Evolutionary conservation across 2,113 vertebrate genomes (phyloP).

Genomic region (Pardalotus punctatus): DNA sequence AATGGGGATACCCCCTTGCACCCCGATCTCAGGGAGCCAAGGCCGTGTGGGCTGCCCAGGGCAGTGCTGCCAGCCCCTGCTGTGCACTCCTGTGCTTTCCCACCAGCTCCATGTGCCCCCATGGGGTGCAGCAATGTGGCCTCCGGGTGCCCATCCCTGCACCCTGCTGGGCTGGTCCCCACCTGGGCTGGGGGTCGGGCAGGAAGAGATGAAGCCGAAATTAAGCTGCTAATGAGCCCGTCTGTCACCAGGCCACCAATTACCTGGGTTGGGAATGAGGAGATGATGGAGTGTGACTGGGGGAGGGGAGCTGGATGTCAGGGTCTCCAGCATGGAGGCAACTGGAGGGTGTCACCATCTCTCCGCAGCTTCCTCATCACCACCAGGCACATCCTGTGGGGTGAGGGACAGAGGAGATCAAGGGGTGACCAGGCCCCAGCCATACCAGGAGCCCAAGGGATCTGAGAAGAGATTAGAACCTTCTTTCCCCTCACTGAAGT

Average conservation of each 20-base stretch:
- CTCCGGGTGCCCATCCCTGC: not conserved
- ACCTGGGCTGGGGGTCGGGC: not conserved
- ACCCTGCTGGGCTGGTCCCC: not conserved
- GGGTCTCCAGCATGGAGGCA: not conserved
- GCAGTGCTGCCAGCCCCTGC: rapidly evolving
- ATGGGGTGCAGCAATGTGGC: not conserved
- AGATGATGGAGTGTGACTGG: slow-evolving; percentile 38
- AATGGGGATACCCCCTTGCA: rapidly evolving
- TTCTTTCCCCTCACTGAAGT: not conserved
- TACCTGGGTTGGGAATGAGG: slow-evolving; percentile 10
- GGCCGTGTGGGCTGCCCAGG: rapidly evolving
- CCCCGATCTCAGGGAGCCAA: rapidly evolving
- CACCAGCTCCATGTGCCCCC: rapidly evolving
- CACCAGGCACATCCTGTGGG: not conserved
- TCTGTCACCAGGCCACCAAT: slow-evolving; percentile 71
- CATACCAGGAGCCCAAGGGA: not conserved
- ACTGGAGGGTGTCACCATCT: not conserved
- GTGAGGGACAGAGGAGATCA: not conserved
- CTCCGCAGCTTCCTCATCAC: not conserved
- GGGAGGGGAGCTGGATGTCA: not conserved
- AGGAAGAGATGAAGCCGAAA: slow-evolving; percentile 44
- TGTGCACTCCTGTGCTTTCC: not conserved
- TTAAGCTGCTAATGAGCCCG: slow-evolving; percentile 74
- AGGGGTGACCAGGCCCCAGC: not conserved
- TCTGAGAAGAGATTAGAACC: not conserved